Base-by-base conservation (phyloP, 1,140 invertebrate species). In the Zaprionus vittiger region DNA sequence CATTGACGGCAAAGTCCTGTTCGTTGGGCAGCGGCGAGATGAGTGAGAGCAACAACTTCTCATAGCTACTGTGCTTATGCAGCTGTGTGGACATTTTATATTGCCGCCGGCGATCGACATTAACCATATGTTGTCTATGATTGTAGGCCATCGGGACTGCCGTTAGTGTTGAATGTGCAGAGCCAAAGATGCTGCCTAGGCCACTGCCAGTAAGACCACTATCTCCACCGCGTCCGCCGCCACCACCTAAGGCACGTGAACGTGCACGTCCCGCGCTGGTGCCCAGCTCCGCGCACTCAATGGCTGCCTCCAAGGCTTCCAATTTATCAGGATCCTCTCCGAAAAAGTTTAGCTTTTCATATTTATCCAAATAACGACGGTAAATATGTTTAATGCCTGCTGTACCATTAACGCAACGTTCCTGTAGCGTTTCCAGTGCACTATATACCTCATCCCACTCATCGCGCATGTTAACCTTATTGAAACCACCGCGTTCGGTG, bases 1-100 rank as follows among this genome's bases (percentile, higher is more conserved):
- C 97, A 93, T 99, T 99, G 63, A 99, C 96, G 4, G 98, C 98
- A 94, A 99, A 98, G 92, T 99, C 98, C 92, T 99, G 98, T 94
- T 99, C 99, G 93, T 99, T 99, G 15, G 99, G 98, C 80, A 99
- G 94, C 1, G 98, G 98, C 38, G 97, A 98, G 20, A 98, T 93
- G 7, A 99, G 94, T 0, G 98, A 98, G 31, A 99, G 94, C 22
- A 97, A 95, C 14, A 99, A 94, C 80, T 97, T 96, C 80, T 98
- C 97, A 89, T 98, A 98, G 83, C 97, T 97, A 14, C 96, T 96
- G 49, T 96, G 94, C 78, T 95, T 96, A 77, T 96, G 96, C 28
- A 98, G 93, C 77, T 96, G 93, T 5, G 86, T 90, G 5, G 87
- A 92, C 61, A 87, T 83, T 85, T 94, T 94, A 47, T 92, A 77